phyloP scores from a whole-genome alignment of 2,797 vertebrate genomes.

The Nyctibius grandis region DNA sequence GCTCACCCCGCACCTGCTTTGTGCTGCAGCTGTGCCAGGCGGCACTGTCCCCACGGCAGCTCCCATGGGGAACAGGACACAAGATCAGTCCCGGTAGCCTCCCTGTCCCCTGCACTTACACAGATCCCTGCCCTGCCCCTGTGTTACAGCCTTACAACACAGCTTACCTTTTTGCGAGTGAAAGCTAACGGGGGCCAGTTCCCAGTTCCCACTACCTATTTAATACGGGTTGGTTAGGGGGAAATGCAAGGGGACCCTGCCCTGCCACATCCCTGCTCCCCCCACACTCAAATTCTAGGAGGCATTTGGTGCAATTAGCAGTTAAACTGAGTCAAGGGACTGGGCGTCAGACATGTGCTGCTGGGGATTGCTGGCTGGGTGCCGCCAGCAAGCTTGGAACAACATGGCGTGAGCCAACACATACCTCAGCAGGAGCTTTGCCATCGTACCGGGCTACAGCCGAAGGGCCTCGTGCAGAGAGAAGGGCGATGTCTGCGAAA shows the following conservation, averaged over 20 bases:
- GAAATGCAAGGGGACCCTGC: background rate
- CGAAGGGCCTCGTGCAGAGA: background rate
- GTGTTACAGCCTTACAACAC: background rate
- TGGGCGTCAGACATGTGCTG: background rate
- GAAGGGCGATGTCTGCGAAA: background rate
- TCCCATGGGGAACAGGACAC: accelerated
- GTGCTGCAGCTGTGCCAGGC: background rate
- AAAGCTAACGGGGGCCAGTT: background rate
- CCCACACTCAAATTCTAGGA: background rate
- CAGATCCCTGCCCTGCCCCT: background rate
- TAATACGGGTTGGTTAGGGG: background rate
- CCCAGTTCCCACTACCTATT: background rate
- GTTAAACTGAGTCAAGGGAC: background rate
- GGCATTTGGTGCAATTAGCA: background rate
- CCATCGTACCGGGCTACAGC: background rate
- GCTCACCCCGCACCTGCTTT: background rate
- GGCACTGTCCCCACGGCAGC: background rate
- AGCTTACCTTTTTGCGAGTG: background rate
- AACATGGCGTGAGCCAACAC: background rate
- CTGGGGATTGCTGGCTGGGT: background rate
- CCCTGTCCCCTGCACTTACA: background rate
- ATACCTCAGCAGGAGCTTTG: background rate
- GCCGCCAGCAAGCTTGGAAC: background rate
- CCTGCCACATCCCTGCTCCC: background rate
- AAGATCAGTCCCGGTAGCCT: background rate